Evolutionary conservation across 2,888 invertebrate genomes (phyloP), one percentile per base, ranked within the genome.

Genomic region (Oxycera nigricornis): DNA sequence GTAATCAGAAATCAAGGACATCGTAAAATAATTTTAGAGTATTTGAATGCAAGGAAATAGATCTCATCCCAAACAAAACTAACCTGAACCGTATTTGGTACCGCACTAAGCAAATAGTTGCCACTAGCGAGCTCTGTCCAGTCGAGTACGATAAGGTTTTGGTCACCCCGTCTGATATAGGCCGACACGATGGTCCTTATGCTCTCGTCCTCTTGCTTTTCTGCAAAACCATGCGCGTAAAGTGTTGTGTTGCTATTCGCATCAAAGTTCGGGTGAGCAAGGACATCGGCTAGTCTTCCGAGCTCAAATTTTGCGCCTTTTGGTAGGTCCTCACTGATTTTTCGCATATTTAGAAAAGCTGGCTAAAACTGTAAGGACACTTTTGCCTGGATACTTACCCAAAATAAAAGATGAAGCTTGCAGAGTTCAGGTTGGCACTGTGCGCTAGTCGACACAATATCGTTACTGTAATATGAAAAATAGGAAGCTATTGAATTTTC

Each of bases 211-310:
- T 31, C 31, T 11, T 30, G 55, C 11, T 55, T 31, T 41, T 70
- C 70, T 11, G 4, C 14, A 31, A 55, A 70, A 11, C 70, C 70
- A 28, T 70, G 70, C 17, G 26, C 20, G 35, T 55, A 70, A n/a
- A 70, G 70, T 1, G 52, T 52, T 17, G 70, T 70, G 2, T 17
- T 70, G 7, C 55, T 70, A 1, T 20, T 20, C 4, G 17, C 35
- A 22, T 70, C 31, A 24, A 52, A 70, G 6, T 70, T 14, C 11
- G 26, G 6, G 35, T 52, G 24, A 1, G 17, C 9, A n/a, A 70
- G 24, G 14, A 70, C 35, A 11, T 55, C 20, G 1, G 24, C 20
- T n/a, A 70, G 4, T 1, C 55, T 14, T 20, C 24, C 24, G 9
- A 70, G n/a, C 4, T 20, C 22, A 22, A 35, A 70, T 31, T 7